Evolutionary conservation across 2,888 invertebrate genomes (phyloP).

Genomic region (Stratiomys singularior): DNA sequence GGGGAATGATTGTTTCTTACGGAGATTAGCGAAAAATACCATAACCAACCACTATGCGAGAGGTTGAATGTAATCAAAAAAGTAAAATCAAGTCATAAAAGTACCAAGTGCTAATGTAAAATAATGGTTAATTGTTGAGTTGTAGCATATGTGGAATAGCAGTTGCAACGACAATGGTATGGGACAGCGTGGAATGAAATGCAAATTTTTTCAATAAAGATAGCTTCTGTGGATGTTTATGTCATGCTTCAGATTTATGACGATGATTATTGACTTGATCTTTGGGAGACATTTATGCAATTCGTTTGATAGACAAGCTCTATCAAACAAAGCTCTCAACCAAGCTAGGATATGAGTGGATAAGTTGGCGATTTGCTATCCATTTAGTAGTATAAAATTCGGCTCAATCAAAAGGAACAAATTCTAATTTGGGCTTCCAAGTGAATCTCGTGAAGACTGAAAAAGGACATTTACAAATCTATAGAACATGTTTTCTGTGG

Average conservation of each 20-base stretch:
- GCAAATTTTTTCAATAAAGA: background rate
- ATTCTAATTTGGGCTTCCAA: too few species aligned
- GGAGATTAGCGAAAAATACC: conserved; percentile 5
- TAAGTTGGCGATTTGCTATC: too few species aligned
- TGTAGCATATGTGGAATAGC: background rate
- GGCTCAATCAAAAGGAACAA: too few species aligned
- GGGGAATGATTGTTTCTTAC: conserved; percentile 33
- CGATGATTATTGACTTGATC: too few species aligned
- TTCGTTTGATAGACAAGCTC: too few species aligned
- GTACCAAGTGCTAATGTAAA: background rate
- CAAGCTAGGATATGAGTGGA: too few species aligned
- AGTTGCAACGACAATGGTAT: background rate
- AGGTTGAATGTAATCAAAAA: background rate
- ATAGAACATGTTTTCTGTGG: too few species aligned
- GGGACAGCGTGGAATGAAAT: background rate
- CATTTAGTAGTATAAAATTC: too few species aligned
- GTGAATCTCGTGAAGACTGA: too few species aligned
- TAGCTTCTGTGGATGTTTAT: background rate
- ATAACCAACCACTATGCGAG: background rate
- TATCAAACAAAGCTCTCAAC: too few species aligned
- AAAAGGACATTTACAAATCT: too few species aligned
- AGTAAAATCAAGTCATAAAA: background rate
- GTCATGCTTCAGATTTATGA: background rate
- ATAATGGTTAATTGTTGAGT: background rate
- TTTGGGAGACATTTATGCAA: too few species aligned